Percentiles rank a stretch among this genome's conserved stretches.
Conservation (phyloP, 37 sponge, comb jelly and placozoan species). For the Tethya wilhelma region DNA sequence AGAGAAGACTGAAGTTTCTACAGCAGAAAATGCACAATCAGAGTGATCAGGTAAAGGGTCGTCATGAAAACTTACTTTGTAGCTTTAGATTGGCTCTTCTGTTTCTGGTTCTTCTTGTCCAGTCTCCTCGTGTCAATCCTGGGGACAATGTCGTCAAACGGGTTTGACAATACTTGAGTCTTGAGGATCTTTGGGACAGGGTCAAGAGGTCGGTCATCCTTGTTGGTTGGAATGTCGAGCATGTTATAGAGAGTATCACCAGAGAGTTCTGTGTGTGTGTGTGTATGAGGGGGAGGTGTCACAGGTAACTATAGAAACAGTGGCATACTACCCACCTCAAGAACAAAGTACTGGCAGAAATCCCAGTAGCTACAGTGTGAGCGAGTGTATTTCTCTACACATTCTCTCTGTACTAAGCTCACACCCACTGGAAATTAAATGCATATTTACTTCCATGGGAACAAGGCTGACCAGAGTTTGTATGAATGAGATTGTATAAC, state of each 20-base stretch:
- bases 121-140: constrained; percentile 33
- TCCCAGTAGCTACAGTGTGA: too few species aligned
- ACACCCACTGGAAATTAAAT: too few species aligned
- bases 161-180: constrained; percentile 86
- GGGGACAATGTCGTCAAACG: constrained; percentile 93
- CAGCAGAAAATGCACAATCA: not conserved
- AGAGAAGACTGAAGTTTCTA: constrained; percentile 92
- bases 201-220: constrained; percentile 84
- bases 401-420: too few species aligned
- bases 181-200: constrained; percentile 81
- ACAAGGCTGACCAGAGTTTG: too few species aligned
- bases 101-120: constrained; percentile 32
- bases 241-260: constrained; percentile 91
- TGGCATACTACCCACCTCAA: not conserved
- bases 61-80: constrained; percentile 64
- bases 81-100: constrained; percentile 80
- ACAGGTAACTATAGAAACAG: constrained; percentile 34
- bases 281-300: too few species aligned
- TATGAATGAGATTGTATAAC: too few species aligned
- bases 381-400: too few species aligned
- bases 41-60: constrained; percentile 16
- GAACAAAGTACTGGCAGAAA: not conserved
- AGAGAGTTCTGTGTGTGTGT: too few species aligned
- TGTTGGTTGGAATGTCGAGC: constrained; percentile 83
- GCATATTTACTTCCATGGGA: too few species aligned